Base-by-base conservation (phyloP, 2,113 vertebrate genomes). In the Corythornis vintsioides region DNA sequence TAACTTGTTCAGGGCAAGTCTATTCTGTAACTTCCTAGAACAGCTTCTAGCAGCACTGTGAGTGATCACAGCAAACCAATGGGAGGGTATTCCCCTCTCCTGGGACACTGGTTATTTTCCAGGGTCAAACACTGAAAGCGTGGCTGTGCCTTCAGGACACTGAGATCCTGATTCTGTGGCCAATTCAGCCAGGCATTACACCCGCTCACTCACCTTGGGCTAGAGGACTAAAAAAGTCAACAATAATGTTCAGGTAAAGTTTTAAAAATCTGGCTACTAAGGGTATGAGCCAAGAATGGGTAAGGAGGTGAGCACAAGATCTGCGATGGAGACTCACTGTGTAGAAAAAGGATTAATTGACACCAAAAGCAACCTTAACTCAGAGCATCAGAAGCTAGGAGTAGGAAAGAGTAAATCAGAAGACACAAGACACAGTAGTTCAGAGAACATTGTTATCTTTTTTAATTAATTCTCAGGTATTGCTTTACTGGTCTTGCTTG, bases 61-160 rank as follows among this genome's bases (percentile, higher is more conserved):
- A 85, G 45, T 0, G 0, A 43, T n/a, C 75, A 71, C 3, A 74
- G 61, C 82, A 85, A 93, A 89, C 43, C 71, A 84, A 71, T 1
- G 24, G 38, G 28, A 76, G 33, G 11, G n/a, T 65, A 42, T 5
- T 76, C 10, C 64, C 71, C 60, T 82, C 59, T 66, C 48, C 45
- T 29, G 22, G 38, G n/a, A 60, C 35, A 83, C 52, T 69, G 65
- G 80, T 84, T 90, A 70, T 83, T 92, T 88, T 89, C 75, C 52
- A 80, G 56, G 66, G 43, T 6, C 42, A 91, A 83, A 70, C 43
- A n/a, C 2, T 2, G 50, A 35, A 8, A 64, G 42, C 64, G 55
- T 67, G 67, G 52, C 75, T 89, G n/a, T 77, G 84, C 48, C 59
- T 26, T 45, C 52, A 48, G 55, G 65, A 31, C 42, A 29, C 10